phyloP scores from a whole-genome alignment of 2,797 vertebrate species.

The Neomorphus geoffroyi region DNA sequence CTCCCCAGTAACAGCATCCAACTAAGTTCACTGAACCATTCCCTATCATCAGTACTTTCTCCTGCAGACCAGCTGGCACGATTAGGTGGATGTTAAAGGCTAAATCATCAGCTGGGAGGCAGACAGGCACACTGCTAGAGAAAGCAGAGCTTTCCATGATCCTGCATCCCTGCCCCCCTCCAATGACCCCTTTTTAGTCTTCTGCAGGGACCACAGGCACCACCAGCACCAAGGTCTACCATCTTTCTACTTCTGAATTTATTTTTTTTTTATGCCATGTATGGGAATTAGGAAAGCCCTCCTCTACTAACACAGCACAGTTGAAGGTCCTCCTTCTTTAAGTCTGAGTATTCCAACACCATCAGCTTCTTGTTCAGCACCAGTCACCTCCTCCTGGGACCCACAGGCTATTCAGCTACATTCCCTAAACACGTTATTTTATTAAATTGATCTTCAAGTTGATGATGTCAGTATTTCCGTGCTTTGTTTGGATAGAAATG shows the following conservation, averaged over 20 bases:
- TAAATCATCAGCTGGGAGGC: not conserved
- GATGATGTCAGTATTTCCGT: not conserved
- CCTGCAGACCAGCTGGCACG: not conserved
- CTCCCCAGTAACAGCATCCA: not conserved
- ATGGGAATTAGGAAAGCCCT: not conserved
- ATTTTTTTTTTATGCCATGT: accelerated
- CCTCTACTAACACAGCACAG: not conserved
- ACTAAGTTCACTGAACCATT: not conserved
- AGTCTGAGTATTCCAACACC: accelerated
- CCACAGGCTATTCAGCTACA: not conserved
- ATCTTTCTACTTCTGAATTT: not conserved
- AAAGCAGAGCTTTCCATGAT: not conserved
- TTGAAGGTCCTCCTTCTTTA: accelerated
- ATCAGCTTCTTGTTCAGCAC: not conserved
- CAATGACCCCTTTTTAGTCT: not conserved
- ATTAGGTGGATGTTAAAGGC: not conserved
- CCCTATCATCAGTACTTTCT: not conserved
- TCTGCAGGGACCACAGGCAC: not conserved
- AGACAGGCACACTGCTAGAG: not conserved
- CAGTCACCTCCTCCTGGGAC: not conserved
- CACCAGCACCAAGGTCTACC: not conserved
- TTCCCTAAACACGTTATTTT: not conserved
- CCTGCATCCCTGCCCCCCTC: not conserved
- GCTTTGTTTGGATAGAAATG: slow-evolving; percentile 26
- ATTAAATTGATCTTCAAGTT: not conserved